Conservation (phyloP, 2,113 vertebrate genomes). For the Upupa epops region DNA sequence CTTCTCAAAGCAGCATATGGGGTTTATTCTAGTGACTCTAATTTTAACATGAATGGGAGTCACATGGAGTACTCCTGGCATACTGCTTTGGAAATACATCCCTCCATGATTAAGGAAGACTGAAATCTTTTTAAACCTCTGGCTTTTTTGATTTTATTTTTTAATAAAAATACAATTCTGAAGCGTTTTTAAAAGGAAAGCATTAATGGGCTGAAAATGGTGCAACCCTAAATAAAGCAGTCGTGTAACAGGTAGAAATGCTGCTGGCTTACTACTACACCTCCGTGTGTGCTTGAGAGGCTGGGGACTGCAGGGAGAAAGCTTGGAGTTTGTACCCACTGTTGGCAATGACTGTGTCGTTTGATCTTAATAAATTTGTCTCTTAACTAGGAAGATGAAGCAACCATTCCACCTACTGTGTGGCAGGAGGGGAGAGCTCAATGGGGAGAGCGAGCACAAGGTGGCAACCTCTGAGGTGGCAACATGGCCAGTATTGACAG, state of each 20-base stretch:
- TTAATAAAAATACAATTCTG: neutral
- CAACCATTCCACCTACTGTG: neutral
- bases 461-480: neutral
- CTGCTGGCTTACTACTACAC: neutral
- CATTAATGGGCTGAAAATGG: slow-evolving; percentile 16
- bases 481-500: neutral
- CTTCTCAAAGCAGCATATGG: slow-evolving; percentile 69
- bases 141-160: neutral
- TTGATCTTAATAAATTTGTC: neutral
- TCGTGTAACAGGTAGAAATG: slow-evolving; percentile 26
- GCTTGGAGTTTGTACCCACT: neutral
- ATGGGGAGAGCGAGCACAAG: neutral
- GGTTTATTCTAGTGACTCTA: slow-evolving; percentile 68
- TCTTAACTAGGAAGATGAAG: neutral
- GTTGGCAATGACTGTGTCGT: neutral
- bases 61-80: slow-evolving; percentile 58
- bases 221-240: neutral
- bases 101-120: slow-evolving; percentile 48
- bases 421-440: neutral
- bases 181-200: slow-evolving; percentile 24
- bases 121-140: slow-evolving; percentile 28
- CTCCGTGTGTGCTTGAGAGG: neutral
- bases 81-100: slow-evolving; percentile 61
- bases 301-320: neutral
- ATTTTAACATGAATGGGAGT: slow-evolving; percentile 72